Base-by-base conservation (phyloP, 2,113 vertebrate species). In the Aix galericulata region DNA sequence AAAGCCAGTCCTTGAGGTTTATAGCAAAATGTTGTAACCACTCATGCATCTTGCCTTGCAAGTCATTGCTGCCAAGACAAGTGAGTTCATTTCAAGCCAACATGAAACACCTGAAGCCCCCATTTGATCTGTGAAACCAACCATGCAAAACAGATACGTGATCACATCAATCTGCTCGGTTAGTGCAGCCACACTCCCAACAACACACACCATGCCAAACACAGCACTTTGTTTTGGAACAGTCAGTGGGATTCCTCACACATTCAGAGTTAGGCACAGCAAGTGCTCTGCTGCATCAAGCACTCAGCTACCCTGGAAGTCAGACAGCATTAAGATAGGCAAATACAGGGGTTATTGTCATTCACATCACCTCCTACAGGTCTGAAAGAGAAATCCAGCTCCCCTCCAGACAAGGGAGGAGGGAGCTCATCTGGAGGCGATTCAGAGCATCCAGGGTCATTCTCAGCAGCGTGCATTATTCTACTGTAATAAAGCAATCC, bases 291-390 rank as follows among this genome's bases (percentile, higher is more conserved):
- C 38, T 66, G 38, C 68, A 76, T 56, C 66, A 91, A 82, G 34
- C 20, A 63, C 55, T 79, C 75, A 3, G 55, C n/a, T 48, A 66
- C n/a, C 17, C 2, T 4, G 27, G 58, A 79, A 88, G 59, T 59
- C n/a, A 88, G 59, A 55, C n/a, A 59, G 44, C 22, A 50, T 11
- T n/a, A 50, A 56, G 23, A 9, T 2, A 38, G 3, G n/a, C 22
- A 71, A 87, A 69, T 34, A 62, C 6, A 3, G 44, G 6, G 9
- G 1, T 8, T 11, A 18, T 8, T 6, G 20, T 40, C 20, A 34
- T 26, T 63, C 2, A 0, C 17, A 71, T 5, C 26, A 38, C 14
- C 46, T 55, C n/a, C 10, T 8, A n/a, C 4, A 46, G 46, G 13
- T 53, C 25, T 34, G 42, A 2, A 6, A 18, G 8, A 38, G 60